Conservation (phyloP, 1,140 invertebrate genomes). For the Luehdorfia chinensis region DNA sequence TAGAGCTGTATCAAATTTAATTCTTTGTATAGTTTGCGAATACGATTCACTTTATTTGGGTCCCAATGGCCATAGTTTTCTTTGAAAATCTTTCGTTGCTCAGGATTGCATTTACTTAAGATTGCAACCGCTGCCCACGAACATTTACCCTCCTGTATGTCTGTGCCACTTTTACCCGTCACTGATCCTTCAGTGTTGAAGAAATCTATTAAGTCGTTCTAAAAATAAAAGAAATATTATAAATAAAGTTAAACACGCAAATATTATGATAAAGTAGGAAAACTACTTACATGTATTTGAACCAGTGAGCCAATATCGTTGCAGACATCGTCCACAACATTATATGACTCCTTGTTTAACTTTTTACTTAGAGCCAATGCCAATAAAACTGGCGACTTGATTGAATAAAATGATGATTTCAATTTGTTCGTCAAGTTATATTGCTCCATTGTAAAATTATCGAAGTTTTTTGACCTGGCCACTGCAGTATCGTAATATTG, state of each 20-base stretch:
- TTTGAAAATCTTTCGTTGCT: neutral
- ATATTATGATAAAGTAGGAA: too few relatives aligned
- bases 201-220: neutral
- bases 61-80: neutral
- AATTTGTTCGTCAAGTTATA: neutral
- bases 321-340: neutral
- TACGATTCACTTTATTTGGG: neutral
- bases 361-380: neutral
- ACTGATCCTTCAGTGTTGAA: neutral
- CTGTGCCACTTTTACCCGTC: too few relatives aligned
- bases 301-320: neutral
- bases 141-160: neutral
- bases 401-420: neutral
- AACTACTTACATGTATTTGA: neutral
- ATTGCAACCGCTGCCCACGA: neutral
- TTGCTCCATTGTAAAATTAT: neutral
- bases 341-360: neutral
- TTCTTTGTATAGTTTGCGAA: neutral
- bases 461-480: neutral
- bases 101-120: neutral
- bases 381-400: neutral
- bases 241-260: too few relatives aligned
- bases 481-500: neutral
- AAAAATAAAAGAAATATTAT: neutral
- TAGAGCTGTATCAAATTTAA: neutral